Conservation (phyloP, 1,140 invertebrate genomes). For the Drosophila littoralis region DNA sequence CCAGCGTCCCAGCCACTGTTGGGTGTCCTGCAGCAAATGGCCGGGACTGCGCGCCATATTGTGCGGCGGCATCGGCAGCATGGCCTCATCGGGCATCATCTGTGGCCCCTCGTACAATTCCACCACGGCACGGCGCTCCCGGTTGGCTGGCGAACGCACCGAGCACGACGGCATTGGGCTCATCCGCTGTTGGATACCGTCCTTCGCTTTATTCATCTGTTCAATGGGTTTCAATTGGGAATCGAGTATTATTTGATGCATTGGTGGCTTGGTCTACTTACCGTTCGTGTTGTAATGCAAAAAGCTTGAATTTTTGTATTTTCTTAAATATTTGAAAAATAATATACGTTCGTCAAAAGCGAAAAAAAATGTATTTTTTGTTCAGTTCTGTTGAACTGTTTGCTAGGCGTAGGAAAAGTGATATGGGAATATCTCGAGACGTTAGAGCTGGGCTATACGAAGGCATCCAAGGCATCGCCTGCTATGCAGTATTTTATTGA, state of each 20-base stretch:
- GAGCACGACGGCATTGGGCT: neutral
- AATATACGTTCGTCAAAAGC: neutral
- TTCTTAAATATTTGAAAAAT: too few species aligned
- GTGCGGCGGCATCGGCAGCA: conserved; percentile 58
- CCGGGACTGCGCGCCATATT: neutral
- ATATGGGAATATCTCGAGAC: neutral
- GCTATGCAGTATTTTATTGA: neutral
- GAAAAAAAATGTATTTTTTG: neutral
- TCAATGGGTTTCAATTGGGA: too few species aligned
- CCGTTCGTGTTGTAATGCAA: neutral
- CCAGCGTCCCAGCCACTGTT: neutral
- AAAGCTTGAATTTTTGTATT: too few species aligned
- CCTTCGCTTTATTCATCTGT: conserved; percentile 27
- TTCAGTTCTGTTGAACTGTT: neutral
- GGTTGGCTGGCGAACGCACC: neutral
- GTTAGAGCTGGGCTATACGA: neutral
- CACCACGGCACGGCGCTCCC: conserved; percentile 42
- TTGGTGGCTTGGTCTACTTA: neutral
- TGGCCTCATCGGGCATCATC: conserved; percentile 24
- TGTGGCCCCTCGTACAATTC: conserved; percentile 27
- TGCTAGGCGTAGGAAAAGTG: neutral
- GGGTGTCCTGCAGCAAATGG: neutral
- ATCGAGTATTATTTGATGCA: too few species aligned
- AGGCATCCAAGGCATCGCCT: neutral
- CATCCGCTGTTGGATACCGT: conserved; percentile 1